These are phyloP conservation scores for Thymelicus sylvestris DNA, from an alignment of 2,888 invertebrate species.

Conservation along the genomic window DNA sequence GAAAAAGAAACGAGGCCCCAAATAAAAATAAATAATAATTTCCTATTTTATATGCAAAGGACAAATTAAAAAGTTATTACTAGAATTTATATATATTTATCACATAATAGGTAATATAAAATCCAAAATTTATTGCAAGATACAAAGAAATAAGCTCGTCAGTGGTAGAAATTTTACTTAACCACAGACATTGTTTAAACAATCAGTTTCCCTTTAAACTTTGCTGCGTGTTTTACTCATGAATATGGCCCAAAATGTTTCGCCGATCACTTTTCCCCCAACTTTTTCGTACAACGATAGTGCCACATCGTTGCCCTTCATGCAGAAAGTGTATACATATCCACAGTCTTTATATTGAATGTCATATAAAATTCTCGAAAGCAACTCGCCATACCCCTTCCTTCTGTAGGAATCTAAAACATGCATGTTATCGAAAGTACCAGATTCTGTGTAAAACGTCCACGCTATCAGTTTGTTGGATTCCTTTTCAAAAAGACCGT, in stretches of 20 bases:
- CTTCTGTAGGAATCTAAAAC: slow-evolving; percentile 61
- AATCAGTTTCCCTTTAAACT: background rate
- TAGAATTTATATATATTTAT: no score
- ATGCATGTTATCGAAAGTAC: slow-evolving; percentile 60
- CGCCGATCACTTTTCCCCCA: background rate
- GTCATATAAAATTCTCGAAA: slow-evolving; percentile 58
- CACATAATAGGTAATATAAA: no score
- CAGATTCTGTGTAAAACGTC: slow-evolving; percentile 60
- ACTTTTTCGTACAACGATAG: slow-evolving; percentile 40
- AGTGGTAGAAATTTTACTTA: no score
- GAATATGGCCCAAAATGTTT: background rate
- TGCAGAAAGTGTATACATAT: slow-evolving; percentile 55
- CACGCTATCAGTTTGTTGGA: slow-evolving; percentile 53
- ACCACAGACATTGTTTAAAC: background rate
- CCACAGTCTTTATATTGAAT: slow-evolving; percentile 51
- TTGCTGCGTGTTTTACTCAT: background rate
- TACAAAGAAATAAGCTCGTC: no score
- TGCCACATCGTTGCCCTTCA: slow-evolving; percentile 50
- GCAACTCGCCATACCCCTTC: slow-evolving; percentile 60
- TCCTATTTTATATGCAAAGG: no score
- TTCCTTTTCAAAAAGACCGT: slow-evolving; percentile 54
- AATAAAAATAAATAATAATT: no score
- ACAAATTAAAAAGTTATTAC: no score
- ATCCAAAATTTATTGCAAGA: no score
- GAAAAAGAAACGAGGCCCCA: no score